These are phyloP conservation scores for Eupithecia dodoneata DNA, from an alignment of 2,888 invertebrate genomes.

Conservation along the genomic window DNA sequence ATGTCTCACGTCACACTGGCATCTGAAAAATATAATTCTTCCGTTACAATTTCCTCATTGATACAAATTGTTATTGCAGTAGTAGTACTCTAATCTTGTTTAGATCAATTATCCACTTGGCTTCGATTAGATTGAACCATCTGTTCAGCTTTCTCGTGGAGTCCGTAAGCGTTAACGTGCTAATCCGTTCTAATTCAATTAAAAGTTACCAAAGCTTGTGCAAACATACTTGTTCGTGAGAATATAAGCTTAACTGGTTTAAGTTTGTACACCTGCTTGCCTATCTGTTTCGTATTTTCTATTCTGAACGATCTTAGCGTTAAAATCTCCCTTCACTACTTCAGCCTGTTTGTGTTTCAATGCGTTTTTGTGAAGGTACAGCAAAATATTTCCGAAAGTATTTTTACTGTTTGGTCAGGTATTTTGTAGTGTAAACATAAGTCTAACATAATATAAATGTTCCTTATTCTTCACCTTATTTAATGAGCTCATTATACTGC, in stretches of 20 bases:
- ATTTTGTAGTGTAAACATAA: neutral
- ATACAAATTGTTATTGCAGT: slow-evolving; percentile 58
- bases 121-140: slow-evolving; percentile 61
- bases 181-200: slow-evolving; percentile 63
- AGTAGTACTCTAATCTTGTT: slow-evolving; percentile 59
- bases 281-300: neutral
- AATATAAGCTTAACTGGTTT: slow-evolving; percentile 61
- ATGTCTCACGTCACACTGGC: slow-evolving; percentile 71
- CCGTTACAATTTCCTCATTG: slow-evolving; percentile 63
- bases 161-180: slow-evolving; percentile 44
- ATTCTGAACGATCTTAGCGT: neutral
- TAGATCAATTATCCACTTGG: slow-evolving; percentile 65
- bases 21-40: slow-evolving; percentile 71
- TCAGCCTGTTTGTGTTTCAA: neutral
- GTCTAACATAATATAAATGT: slow-evolving; percentile 18
- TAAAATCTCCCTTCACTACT: neutral
- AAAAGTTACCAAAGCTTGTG: slow-evolving; percentile 60
- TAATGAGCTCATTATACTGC: slow-evolving; percentile 52
- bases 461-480: slow-evolving; percentile 47
- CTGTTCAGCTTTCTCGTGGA: slow-evolving; percentile 49
- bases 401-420: neutral
- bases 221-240: slow-evolving; percentile 60
- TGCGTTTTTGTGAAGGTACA: neutral
- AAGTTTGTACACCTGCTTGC: slow-evolving; percentile 24
- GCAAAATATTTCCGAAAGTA: neutral